Evolutionary conservation across 2,888 invertebrate genomes (phyloP).

Genomic region (Limnephilus auricula): DNA sequence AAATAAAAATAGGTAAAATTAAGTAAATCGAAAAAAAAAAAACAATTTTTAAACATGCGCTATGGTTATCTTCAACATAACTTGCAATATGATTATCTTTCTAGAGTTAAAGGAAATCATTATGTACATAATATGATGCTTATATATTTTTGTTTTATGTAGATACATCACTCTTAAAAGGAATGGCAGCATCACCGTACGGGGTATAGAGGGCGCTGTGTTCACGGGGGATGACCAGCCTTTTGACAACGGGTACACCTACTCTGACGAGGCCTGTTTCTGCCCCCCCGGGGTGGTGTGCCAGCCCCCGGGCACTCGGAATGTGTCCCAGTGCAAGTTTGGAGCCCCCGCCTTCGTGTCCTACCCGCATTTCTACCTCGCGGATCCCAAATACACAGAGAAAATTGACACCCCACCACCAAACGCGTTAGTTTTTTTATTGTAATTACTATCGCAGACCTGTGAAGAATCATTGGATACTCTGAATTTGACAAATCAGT

Average conservation of each 20-base stretch:
- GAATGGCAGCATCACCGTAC: constrained; percentile 70
- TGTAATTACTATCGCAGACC: not conserved
- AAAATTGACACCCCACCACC: constrained; percentile 84
- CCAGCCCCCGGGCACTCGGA: constrained; percentile 80
- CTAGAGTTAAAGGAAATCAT: too few relatives aligned
- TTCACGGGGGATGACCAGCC: constrained; percentile 79
- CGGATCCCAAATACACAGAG: constrained; percentile 81
- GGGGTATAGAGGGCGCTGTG: constrained; percentile 76
- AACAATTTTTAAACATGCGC: too few relatives aligned
- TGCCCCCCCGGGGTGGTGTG: constrained; percentile 77
- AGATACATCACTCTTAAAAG: constrained; percentile 66
- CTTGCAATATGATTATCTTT: too few relatives aligned
- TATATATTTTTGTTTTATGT: not conserved
- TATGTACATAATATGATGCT: too few relatives aligned
- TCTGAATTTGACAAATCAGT: too few relatives aligned
- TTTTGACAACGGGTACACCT: constrained; percentile 84
- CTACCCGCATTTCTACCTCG: constrained; percentile 88
- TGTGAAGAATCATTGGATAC: too few relatives aligned
- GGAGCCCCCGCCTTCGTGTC: constrained; percentile 91
- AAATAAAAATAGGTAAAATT: too few relatives aligned
- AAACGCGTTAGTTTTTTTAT: constrained; percentile 71
- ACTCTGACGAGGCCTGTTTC: constrained; percentile 82
- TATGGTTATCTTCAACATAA: too few relatives aligned
- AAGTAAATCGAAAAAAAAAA: too few relatives aligned
- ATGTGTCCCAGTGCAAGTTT: constrained; percentile 85